Evolutionary conservation across 23 tunicate genomes (phyloP).

Genomic region (Phallusia fumigata): DNA sequence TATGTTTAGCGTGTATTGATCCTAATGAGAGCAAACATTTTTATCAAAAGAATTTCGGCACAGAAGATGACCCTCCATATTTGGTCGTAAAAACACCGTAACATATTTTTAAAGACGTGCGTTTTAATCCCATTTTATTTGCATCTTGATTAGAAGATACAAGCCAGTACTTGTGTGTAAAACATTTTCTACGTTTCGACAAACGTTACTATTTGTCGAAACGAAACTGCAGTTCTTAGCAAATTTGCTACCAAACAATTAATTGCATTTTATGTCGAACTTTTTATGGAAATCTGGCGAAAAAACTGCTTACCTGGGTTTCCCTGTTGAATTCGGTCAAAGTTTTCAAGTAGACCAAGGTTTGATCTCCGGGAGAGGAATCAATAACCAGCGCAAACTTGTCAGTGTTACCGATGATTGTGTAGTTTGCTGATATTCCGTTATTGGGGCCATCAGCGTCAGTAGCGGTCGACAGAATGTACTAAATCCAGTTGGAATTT

Average conservation of each 20-base stretch:
- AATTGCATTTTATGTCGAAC: no score
- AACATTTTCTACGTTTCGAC: no score
- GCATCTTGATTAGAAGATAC: no score
- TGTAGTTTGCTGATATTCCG: conserved; percentile 42
- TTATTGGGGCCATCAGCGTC: conserved; percentile 52
- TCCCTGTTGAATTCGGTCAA: conserved; percentile 51
- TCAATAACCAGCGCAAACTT: conserved; percentile 49
- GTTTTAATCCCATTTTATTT: no score
- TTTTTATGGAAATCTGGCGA: background rate
- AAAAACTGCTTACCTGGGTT: conserved; percentile 20
- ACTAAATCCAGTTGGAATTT: conserved; percentile 15
- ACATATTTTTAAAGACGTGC: no score
- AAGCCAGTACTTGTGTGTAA: no score
- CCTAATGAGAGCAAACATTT: conserved; percentile 31
- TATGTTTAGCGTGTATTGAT: conserved; percentile 54
- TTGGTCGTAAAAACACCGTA: no score
- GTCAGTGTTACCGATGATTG: conserved; percentile 51
- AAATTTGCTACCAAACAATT: no score
- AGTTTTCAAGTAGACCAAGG: conserved; percentile 51
- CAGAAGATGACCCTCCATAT: no score
- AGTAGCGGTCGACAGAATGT: conserved; percentile 67
- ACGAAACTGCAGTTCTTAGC: no score
- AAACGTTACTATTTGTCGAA: no score
- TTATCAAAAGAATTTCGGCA: background rate
- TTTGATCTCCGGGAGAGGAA: conserved; percentile 42